These are phyloP conservation scores for Apis dorsata DNA, from an alignment of 1,140 invertebrate genomes.

Conservation along the genomic window DNA sequence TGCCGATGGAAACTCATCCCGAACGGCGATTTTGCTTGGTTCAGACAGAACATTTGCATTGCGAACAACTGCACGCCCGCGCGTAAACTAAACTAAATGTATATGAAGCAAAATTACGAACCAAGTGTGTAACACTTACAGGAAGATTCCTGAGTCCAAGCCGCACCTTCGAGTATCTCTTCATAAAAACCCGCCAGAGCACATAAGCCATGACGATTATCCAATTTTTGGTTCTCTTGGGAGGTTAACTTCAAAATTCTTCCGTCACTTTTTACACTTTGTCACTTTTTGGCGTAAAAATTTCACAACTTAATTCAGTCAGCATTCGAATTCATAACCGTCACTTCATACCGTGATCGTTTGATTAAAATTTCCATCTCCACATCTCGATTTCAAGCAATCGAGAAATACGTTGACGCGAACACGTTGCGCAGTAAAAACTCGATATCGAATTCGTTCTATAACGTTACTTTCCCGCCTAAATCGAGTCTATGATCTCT, in stretches of 20 bases:
- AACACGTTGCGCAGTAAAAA: not conserved
- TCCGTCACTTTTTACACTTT: not conserved
- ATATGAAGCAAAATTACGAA: conserved; percentile 45
- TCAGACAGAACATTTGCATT: conserved; percentile 17
- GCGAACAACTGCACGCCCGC: conserved; percentile 1
- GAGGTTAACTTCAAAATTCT: not conserved
- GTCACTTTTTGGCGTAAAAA: not conserved
- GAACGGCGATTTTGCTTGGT: not conserved
- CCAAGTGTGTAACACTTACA: conserved; percentile 68
- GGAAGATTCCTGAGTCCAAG: conserved; percentile 77
- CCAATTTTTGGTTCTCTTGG: not conserved
- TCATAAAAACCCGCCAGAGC: conserved; percentile 79
- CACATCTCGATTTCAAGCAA: conserved; percentile 30
- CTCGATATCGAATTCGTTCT: not conserved
- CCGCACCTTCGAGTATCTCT: conserved; percentile 79
- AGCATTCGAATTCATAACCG: not conserved
- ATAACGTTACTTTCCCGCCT: conserved; percentile 2
- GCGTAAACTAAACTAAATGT: conserved; percentile 10
- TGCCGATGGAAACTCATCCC: not conserved
- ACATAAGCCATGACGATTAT: conserved; percentile 78
- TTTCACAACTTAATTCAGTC: not conserved
- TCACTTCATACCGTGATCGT: not conserved
- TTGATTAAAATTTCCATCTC: conserved; percentile 10
- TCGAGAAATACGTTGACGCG: not conserved
- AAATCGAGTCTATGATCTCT: not conserved